Base-by-base conservation (phyloP, 2,888 invertebrate genomes). In the Carcina quercana region DNA sequence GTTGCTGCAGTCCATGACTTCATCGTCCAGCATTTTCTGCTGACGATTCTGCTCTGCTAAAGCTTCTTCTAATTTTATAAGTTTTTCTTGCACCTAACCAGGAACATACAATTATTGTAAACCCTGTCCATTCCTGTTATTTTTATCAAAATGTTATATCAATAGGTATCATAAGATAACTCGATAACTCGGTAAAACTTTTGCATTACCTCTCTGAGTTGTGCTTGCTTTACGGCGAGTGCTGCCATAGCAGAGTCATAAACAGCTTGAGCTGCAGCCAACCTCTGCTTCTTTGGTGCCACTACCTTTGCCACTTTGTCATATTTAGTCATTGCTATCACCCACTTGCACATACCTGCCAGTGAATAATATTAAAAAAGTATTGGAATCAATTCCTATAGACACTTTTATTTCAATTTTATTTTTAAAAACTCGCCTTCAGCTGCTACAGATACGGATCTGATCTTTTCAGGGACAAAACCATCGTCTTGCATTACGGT, bases 261-360 rank as follows among this genome's bases (percentile, higher is more conserved):
- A 21, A 92, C 89, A 0, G 88, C 89, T 61, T 97, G 94, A 1
- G 97, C 97, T 41, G 90, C 91, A 0, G 92, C 92, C 38, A 98
- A 73, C n/a, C 95, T 93, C 50, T 90, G 88, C 66, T 95, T 95
- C 79, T 98, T 98, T 0, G 98, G 98, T 1, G 96, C 97, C 13
- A 96, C 92, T 6, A 94, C 89, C 71, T 92, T 94, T 0, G 96
- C 95, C 2, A 97, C 96, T 54, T 91, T 92, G 67, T 98, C 97
- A 65, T 98, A 98, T 54, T 96, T 94, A 1, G 96, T 94, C 73
- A 98, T 92, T 0, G 98, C 98, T 43, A 94, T 90, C 13, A 97
- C 94, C 98, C 98, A 98, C 56, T 93, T 92, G 63, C 97, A 97
- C 53, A 95, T 82, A n/a, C n/a, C n/a, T n/a, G n/a, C n/a, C n/a